Evolutionary conservation across 2,888 invertebrate species (phyloP), one percentile per base, ranked within the genome.

Genomic region (Stenotaenia linearis): DNA sequence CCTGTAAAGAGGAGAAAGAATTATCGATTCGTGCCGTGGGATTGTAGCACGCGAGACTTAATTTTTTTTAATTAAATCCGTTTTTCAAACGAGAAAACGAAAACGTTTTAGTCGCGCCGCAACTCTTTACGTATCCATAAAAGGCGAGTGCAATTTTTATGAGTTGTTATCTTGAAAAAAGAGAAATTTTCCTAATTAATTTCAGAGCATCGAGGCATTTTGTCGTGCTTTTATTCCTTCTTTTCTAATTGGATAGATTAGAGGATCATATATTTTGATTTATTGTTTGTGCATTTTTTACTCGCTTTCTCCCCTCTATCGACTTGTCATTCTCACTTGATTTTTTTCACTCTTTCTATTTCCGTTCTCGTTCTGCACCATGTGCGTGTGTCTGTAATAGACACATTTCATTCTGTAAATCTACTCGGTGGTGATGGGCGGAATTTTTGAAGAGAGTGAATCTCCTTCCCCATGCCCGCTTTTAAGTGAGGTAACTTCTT

Each of bases 281-380:
- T 61, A 61, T 61, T 45, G 4, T 45, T 61, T 61, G 23, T 28
- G 28, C 61, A 61, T 61, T 61, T 61, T 61, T 61, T 21, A 61
- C 61, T 61, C 23, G 9, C 61, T 61, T 61, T 61, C 61, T 61
- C 61, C 61, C 61, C 61, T 61, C 61, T 61, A 28, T 61, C 61
- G 61, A 61, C 61, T 61, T 61, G 61, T 61, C 61, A 61, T 61
- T 61, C 61, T 61, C 61, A 61, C 61, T 61, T 61, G 23, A 23
- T 25, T 61, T 61, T 61, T 61, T 61, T 61, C 61, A 28, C 61
- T 61, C 61, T 61, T 61, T 61, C 61, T 61, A 61, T 61, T 61
- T 61, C 61, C 61, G 61, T 61, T 61, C 61, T 61, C 61, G 61
- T 61, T 61, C 61, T 61, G 61, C 61, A 25, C 61, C 61, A 61